Conservation (phyloP, 2,888 invertebrate genomes). For the Oscheius sp. region DNA sequence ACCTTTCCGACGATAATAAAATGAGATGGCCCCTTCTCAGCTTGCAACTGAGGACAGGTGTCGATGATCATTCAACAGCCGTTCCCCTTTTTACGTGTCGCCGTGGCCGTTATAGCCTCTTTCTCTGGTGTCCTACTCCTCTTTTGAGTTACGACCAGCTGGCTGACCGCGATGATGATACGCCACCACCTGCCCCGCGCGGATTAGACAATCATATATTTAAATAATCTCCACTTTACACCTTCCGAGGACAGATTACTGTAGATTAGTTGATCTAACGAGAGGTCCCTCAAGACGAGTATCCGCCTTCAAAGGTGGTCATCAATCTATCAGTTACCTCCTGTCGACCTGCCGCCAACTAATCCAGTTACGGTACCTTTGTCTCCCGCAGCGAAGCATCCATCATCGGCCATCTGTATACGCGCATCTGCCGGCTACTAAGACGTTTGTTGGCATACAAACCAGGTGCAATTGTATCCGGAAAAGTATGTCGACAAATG, state of each 20-base stretch:
- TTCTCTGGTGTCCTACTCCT: slow-evolving; percentile 20
- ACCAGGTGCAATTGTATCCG: slow-evolving; percentile 20
- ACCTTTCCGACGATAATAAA: too few species aligned
- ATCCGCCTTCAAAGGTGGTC: too few species aligned
- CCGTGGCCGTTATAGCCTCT: slow-evolving; percentile 25
- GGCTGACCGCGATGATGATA: slow-evolving; percentile 24
- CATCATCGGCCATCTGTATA: slow-evolving; percentile 35
- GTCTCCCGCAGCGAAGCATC: slow-evolving; percentile 29
- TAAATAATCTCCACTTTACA: slow-evolving; percentile 11
- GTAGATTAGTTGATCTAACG: background rate
- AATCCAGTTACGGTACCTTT: slow-evolving; percentile 37
- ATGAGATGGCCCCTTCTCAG: too few species aligned
- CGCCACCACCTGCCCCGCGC: slow-evolving; percentile 2
- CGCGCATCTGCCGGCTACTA: slow-evolving; percentile 29
- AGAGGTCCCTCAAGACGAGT: background rate
- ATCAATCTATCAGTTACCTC: slow-evolving; percentile 7
- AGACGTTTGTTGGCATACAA: slow-evolving; percentile 29
- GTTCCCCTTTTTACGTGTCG: slow-evolving; percentile 19
- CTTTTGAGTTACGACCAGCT: slow-evolving; percentile 33
- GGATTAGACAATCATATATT: slow-evolving; percentile 29
- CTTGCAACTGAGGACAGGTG: too few species aligned
- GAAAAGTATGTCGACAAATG: background rate
- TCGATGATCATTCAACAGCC: background rate
- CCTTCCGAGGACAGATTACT: background rate
- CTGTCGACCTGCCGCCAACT: slow-evolving; percentile 26